Evolutionary conservation across 2,888 invertebrate species (phyloP).

Genomic region (Troides oblongomaculatus): DNA sequence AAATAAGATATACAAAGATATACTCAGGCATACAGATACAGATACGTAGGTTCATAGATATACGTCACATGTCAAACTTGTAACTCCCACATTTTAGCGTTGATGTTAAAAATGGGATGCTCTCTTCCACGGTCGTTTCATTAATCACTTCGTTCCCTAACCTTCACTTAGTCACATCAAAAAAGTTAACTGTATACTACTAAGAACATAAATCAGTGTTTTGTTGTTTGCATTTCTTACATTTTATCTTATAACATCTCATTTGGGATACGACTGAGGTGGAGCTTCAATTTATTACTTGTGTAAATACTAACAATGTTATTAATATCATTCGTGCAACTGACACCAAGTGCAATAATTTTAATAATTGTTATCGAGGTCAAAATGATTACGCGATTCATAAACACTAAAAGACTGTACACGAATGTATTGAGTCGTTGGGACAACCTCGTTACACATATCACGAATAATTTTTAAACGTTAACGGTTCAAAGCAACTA

Average conservation of each 20-base stretch:
- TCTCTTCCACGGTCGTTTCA: background rate
- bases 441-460: too few species aligned
- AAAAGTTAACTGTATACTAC: background rate
- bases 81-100: too few species aligned
- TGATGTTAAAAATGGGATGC: background rate
- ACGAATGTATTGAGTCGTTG: background rate
- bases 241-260: background rate
- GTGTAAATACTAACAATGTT: too few species aligned
- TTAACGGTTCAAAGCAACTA: background rate
- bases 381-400: background rate
- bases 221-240: background rate
- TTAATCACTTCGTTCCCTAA: background rate
- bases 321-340: background rate
- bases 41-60: too few species aligned
- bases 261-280: background rate
- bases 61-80: too few species aligned
- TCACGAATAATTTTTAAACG: too few species aligned
- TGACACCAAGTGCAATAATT: background rate
- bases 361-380: background rate
- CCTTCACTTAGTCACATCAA: background rate
- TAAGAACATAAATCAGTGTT: too few species aligned
- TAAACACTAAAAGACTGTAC: background rate
- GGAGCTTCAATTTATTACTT: too few species aligned
- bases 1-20: too few species aligned
- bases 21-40: too few species aligned